Conservation (phyloP, 2,888 invertebrate species). For the Spisula subtruncata region DNA sequence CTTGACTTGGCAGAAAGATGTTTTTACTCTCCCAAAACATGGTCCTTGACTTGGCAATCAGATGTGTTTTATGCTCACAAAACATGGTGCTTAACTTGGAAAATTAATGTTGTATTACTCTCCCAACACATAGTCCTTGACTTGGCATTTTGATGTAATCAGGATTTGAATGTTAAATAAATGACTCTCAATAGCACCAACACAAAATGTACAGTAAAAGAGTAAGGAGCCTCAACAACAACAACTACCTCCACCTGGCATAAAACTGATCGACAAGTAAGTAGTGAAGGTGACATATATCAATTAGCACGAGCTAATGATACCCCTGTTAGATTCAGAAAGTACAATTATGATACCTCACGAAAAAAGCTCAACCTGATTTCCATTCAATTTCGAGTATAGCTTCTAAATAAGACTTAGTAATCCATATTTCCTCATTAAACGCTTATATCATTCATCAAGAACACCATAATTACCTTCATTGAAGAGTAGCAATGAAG, state of each 20-base stretch:
- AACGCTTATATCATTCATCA: constrained; percentile 16
- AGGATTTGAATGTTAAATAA: not conserved
- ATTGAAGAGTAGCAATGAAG: constrained; percentile 5
- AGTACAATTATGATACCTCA: not conserved
- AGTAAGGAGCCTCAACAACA: not conserved
- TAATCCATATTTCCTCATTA: constrained; percentile 16
- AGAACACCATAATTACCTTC: not conserved
- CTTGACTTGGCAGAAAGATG: no score
- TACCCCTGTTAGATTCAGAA: not conserved
- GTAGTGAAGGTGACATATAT: not conserved
- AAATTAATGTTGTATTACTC: no score
- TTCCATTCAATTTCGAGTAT: not conserved
- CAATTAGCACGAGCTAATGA: constrained; percentile 1
- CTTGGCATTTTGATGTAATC: not conserved
- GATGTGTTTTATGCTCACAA: no score
- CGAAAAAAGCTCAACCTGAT: not conserved
- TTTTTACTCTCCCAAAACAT: no score
- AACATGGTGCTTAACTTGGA: no score
- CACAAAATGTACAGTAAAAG: not conserved
- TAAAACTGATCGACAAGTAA: not conserved
- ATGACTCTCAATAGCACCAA: not conserved
- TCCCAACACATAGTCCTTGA: no score
- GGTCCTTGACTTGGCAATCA: no score
- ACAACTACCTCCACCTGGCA: not conserved
- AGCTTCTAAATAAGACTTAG: not conserved